Evolutionary conservation across 92 coral and sea anemone genomes (phyloP), one percentile per base, ranked within the genome.

Genomic region (Porites lobata): DNA sequence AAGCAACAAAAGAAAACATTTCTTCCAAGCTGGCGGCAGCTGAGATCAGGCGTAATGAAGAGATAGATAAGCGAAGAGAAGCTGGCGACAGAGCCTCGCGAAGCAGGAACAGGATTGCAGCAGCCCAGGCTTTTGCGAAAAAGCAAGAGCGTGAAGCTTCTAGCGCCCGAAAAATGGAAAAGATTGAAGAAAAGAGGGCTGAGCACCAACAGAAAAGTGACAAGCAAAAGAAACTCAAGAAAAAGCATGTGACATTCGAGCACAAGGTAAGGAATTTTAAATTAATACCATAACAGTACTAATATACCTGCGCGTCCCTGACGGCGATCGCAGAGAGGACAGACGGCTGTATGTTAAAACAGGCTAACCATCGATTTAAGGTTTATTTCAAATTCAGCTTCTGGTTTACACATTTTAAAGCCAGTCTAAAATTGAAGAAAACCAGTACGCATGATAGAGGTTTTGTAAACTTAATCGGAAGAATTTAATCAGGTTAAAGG

Each of bases 31-130:
- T 68, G n/a, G 75, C 77, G 24, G 76, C 65, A 14, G 86, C 76
- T 17, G 67, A 68, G 20, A 24, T 9, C 26, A 11, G 50, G 51
- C n/a, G 50, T 29, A 70, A 81, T 38, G 77, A 81, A 10, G 52
- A 51, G 21, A 54, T 68, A 17, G 77, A 57, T 53, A 53, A 18
- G 11, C 58, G 20, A 58, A 69, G 58, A 57, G 76, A 81, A 54
- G 72, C 86, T 3, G 76, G 86, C 9, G 69, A 32, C 6, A 81
- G 58, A 70, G 61, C 26, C 24, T 81, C 57, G 1, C 47, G 86
- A 11, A 68, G 20, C 50, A 17, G 67, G 21, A 69, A 69, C 86
- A 81, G 57, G 50, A 81, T 81, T n/a, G 86, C 86, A 51, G 77
- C 76, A 4, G 68, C 77, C 1, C 66, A 29, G 19, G 65, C 54